These are phyloP conservation scores for Mamestra configurata DNA, from an alignment of 1,140 invertebrate genomes.

Conservation along the genomic window DNA sequence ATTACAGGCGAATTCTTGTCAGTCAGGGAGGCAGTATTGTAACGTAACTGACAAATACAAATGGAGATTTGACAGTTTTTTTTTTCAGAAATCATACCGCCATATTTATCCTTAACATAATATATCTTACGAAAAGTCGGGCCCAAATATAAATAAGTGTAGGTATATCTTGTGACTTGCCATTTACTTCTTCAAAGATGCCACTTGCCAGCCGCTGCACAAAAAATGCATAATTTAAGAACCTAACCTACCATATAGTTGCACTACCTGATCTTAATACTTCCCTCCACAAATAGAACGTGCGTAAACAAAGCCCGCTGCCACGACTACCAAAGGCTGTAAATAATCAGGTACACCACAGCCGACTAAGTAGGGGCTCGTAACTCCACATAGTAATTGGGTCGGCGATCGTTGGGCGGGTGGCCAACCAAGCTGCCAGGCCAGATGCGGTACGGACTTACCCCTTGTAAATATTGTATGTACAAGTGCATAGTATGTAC, in stretches of 20 bases:
- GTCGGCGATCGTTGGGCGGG: conserved; percentile 38
- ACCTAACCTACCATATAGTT: neutral
- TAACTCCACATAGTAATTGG: conserved; percentile 44
- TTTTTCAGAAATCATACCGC: too few relatives aligned
- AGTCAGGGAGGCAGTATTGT: too few relatives aligned
- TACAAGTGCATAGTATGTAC: conserved; percentile 31
- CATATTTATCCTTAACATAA: too few relatives aligned
- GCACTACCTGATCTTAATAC: neutral
- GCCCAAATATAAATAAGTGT: too few relatives aligned
- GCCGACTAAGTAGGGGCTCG: conserved; percentile 26
- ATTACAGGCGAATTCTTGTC: too few relatives aligned
- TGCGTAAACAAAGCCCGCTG: neutral
- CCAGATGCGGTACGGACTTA: conserved; percentile 27
- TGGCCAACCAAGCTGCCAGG: conserved; percentile 28
- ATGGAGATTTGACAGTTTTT: too few relatives aligned
- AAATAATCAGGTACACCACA: conserved; percentile 35
- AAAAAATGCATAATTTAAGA: neutral
- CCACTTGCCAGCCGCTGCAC: too few relatives aligned
- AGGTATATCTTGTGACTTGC: too few relatives aligned
- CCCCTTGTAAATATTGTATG: conserved; percentile 34
- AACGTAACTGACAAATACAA: too few relatives aligned
- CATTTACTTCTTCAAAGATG: too few relatives aligned
- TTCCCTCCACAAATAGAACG: neutral
- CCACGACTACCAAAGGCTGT: conserved; percentile 3
- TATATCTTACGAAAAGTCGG: too few relatives aligned